phyloP scores from a whole-genome alignment of 2,113 vertebrate genomes.

The Limanda limanda region DNA sequence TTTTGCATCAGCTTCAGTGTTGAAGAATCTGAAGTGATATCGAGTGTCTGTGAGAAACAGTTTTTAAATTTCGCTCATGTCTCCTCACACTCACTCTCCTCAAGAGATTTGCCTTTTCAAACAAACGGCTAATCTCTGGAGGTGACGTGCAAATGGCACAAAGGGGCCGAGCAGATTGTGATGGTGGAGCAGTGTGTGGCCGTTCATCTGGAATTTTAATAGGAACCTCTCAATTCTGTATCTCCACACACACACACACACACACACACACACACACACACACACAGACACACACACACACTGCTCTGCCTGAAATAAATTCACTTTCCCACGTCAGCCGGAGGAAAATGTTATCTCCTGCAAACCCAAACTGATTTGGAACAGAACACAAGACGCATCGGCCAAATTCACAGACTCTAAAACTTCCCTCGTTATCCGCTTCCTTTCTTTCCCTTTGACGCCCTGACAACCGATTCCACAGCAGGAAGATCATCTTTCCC shows the following conservation, averaged over 20 bases:
- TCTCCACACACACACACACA: neutral
- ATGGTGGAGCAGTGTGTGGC: conserved; percentile 25
- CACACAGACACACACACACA: neutral
- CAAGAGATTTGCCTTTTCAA: conserved; percentile 29
- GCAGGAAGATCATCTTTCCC: conserved; percentile 33
- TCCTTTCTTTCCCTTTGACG: conserved; percentile 28
- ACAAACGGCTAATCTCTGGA: conserved; percentile 47
- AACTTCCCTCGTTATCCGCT: conserved; percentile 30
- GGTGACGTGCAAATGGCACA: conserved; percentile 48
- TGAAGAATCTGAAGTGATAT: neutral
- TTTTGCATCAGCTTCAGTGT: neutral
- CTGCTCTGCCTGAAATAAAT: conserved; percentile 41
- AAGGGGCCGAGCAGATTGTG: conserved; percentile 40
- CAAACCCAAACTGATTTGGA: conserved; percentile 52
- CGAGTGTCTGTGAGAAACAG: neutral
- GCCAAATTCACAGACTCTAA: neutral
- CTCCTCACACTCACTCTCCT: conserved; percentile 7
- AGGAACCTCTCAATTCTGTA: neutral
- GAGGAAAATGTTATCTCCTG: conserved; percentile 47
- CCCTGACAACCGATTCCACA: conserved; percentile 23
- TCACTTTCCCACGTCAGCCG: conserved; percentile 28
- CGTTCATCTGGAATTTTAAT: conserved; percentile 58
- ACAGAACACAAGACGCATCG: conserved; percentile 28
- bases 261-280: neutral
- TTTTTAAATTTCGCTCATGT: neutral